Evolutionary conservation across 1,140 invertebrate species (phyloP), one percentile per base, ranked within the genome.

Genomic region (Helicoverpa zea): DNA sequence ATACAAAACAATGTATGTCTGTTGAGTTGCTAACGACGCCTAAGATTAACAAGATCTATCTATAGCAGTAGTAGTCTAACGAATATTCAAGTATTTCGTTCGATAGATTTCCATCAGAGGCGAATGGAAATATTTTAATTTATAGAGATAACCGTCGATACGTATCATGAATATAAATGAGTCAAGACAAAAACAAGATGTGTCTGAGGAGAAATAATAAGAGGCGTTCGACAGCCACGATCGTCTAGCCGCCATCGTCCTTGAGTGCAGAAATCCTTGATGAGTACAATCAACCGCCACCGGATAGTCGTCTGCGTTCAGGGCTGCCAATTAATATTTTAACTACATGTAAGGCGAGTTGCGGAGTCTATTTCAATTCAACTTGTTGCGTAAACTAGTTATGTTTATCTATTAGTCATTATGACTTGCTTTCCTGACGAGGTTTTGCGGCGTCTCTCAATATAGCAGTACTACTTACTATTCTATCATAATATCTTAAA

Each of bases 281-380:
- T 95, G 93, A 93, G 92, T 93, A 94, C 93, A 95, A 93, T 95
- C 92, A 95, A 95, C 93, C 91, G 92, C 91, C 93, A 91, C 93
- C 89, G 93, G 90, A 91, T 91, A 91, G 88, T 86, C 83, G 83
- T 80, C 82, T 86, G 82, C 85, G 86, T 88, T 76, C 91, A 94
- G 93, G 91, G 91, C 89, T 94, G 90, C 83, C 90, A 89, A 91
- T 92, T 90, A 89, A 86, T 85, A 83, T 82, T 84, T 84, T 85
- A 87, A 81, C 79, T 81, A 81, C 84, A 68, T 81, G 63, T 77
- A 73, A 61, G 58, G 56, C 58, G 35, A 75, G 56, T 58, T 78
- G 70, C 16, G 58, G 54, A 72, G 68, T 59, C 70, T 81, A 58
- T 75, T 78, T 79, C 78, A 73, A 80, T 63, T 73, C 74, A 59